Evolutionary conservation across 37 sponge, comb jelly and placozoan species (phyloP).

Genomic region (Crambe crambe): DNA sequence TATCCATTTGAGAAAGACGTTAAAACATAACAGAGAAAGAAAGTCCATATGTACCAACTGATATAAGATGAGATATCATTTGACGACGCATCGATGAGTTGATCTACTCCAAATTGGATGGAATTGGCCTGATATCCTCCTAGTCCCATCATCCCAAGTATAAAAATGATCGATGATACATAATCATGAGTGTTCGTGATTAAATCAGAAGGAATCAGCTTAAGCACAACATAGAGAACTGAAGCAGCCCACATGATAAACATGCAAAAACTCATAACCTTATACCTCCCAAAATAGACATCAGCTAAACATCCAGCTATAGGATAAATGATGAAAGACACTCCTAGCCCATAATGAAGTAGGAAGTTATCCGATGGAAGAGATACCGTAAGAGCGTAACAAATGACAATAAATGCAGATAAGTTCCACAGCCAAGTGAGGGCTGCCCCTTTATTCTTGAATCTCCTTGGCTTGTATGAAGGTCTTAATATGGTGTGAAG

Average conservation of each 20-base stretch:
- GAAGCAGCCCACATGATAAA: background rate
- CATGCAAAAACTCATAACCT: background rate
- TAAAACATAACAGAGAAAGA: background rate
- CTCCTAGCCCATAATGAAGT: background rate
- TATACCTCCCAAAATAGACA: constrained; percentile 7
- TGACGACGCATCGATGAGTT: background rate
- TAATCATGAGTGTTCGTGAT: background rate
- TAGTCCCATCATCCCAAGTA: background rate
- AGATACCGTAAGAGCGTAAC: background rate
- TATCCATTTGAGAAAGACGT: background rate
- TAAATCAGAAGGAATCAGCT: background rate
- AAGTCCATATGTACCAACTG: constrained; percentile 9
- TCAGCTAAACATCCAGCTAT: constrained; percentile 7
- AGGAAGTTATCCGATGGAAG: background rate
- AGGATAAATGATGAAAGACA: background rate
- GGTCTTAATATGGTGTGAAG: background rate
- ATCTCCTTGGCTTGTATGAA: constrained; percentile 3
- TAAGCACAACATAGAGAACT: background rate
- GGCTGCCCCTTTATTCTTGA: background rate
- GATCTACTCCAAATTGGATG: constrained; percentile 3
- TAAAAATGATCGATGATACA: no score
- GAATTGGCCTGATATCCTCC: background rate
- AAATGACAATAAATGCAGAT: background rate
- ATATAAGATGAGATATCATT: background rate
- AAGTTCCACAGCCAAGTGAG: background rate